Conservation (phyloP, 2,797 vertebrate genomes). For the Protosalanx chinensis region DNA sequence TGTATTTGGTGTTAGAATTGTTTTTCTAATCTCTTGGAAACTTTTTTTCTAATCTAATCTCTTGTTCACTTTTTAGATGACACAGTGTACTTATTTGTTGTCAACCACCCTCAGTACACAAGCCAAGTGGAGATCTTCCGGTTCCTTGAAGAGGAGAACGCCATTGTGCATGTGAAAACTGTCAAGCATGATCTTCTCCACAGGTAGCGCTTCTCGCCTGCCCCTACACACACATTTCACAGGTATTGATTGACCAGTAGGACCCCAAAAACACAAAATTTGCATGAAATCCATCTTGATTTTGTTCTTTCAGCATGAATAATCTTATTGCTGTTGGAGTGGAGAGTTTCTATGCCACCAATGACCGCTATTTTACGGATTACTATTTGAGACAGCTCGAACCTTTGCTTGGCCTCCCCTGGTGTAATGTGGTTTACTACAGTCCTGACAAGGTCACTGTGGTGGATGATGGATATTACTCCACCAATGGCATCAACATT, state of each 20-base stretch:
- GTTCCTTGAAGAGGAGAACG: constrained; percentile 78
- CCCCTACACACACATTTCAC: neutral
- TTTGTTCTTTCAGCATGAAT: constrained; percentile 75
- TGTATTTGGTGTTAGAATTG: no score
- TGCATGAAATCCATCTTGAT: constrained; percentile 77
- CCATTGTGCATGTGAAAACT: constrained; percentile 83
- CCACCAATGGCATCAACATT: constrained; percentile 86
- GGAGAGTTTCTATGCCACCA: constrained; percentile 83
- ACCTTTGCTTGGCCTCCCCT: constrained; percentile 67
- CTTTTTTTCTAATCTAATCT: neutral
- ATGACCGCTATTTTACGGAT: constrained; percentile 77
- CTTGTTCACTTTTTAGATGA: constrained; percentile 67
- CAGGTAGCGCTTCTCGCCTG: constrained; percentile 67
- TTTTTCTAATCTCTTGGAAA: neutral
- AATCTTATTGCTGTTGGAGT: constrained; percentile 77
- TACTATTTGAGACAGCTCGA: constrained; percentile 62
- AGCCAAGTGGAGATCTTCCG: constrained; percentile 88
- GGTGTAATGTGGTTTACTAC: constrained; percentile 85
- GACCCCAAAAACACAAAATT: neutral
- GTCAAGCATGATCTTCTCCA: constrained; percentile 81
- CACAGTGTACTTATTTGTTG: constrained; percentile 83
- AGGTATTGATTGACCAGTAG: neutral
- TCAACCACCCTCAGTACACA: constrained; percentile 82
- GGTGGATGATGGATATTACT: constrained; percentile 79
- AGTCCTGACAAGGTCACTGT: constrained; percentile 83